Evolutionary conservation across 2,888 invertebrate genomes (phyloP).

Genomic region (Dynastes grantii): DNA sequence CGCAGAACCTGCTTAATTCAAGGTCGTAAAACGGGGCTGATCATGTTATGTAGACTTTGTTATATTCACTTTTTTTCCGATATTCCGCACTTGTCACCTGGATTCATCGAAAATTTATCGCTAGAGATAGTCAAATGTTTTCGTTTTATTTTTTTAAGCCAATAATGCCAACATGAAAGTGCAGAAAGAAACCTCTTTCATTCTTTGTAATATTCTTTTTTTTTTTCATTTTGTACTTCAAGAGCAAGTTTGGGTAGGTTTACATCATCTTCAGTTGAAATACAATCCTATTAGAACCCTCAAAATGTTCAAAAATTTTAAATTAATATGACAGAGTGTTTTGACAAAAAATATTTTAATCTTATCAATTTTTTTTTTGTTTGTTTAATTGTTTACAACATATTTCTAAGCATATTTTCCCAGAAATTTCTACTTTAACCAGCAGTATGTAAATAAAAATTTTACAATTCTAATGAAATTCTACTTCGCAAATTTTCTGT

Average conservation of each 20-base stretch:
- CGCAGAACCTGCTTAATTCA: constrained; percentile 41
- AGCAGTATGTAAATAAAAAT: no score
- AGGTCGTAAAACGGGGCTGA: constrained; percentile 14
- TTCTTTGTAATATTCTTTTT: not conserved
- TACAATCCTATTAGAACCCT: no score
- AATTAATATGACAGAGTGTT: no score
- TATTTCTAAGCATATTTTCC: no score
- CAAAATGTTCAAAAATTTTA: no score
- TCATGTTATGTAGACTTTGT: constrained; percentile 10
- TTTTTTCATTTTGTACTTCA: no score
- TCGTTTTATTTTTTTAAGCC: constrained; percentile 6
- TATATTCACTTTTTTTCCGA: constrained; percentile 26
- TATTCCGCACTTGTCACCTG: constrained; percentile 13
- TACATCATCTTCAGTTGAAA: constrained; percentile 9
- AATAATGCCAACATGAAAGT: constrained; percentile 16
- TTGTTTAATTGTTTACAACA: no score
- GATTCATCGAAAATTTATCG: constrained; percentile 33
- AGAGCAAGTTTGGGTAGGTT: not conserved
- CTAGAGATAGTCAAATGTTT: constrained; percentile 11
- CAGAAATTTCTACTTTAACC: no score
- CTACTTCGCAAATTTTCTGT: no score
- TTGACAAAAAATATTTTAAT: no score
- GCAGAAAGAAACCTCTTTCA: constrained; percentile 9
- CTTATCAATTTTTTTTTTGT: no score
- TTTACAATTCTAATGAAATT: no score